Evolutionary conservation across 2,113 vertebrate species (phyloP).

Genomic region (Vombatus ursinus): DNA sequence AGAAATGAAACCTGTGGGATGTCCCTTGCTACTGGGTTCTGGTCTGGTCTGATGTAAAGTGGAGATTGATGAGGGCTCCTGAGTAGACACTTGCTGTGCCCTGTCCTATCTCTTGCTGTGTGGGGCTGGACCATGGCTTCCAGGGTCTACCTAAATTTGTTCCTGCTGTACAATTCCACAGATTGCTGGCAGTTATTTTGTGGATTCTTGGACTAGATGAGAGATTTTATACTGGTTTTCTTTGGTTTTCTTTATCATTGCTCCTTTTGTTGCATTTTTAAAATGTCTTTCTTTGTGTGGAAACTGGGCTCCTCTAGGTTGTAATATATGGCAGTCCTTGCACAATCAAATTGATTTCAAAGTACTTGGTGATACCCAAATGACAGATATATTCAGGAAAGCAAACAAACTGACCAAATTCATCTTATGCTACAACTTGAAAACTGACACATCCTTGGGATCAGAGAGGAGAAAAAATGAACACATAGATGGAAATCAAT

Average conservation of each 20-base stretch:
- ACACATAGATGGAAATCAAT: background rate
- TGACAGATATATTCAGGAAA: background rate
- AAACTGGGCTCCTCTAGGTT: background rate
- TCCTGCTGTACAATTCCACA: background rate
- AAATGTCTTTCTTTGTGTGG: background rate
- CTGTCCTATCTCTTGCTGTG: background rate
- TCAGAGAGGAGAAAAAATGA: background rate
- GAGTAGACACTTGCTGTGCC: background rate
- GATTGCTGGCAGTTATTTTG: background rate
- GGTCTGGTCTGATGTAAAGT: background rate
- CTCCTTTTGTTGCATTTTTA: background rate
- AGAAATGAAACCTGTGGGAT: background rate
- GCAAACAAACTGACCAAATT: background rate
- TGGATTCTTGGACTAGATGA: background rate
- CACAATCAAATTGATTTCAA: background rate
- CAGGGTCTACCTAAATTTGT: background rate
- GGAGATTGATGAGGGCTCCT: background rate
- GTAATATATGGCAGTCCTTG: background rate
- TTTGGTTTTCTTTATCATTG: background rate
- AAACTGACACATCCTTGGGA: background rate
- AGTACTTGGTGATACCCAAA: background rate
- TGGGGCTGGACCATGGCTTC: background rate
- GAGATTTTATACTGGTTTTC: background rate
- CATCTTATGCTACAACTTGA: background rate
- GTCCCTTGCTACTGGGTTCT: background rate